Percentiles rank a stretch among this genome's conserved stretches.
phyloP scores from a whole-genome alignment of 2,797 vertebrate species.

The Euthynnus affinis region DNA sequence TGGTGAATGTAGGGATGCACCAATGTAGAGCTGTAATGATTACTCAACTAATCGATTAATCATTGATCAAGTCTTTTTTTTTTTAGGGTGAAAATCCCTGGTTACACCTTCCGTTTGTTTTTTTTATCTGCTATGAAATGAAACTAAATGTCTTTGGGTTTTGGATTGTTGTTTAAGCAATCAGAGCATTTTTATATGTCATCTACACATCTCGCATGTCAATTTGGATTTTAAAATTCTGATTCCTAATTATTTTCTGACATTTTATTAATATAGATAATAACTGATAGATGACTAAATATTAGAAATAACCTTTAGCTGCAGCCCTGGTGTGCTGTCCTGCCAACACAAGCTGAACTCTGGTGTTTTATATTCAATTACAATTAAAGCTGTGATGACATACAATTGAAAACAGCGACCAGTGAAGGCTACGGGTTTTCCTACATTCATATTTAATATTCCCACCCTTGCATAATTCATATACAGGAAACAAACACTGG shows the following conservation, averaged over 20 bases:
- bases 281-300: not conserved
- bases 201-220: not conserved
- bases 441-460: conserved; percentile 48
- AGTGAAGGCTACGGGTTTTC: not conserved
- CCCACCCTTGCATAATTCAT: conserved; percentile 51
- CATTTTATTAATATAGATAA: not conserved
- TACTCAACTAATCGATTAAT: too few species aligned
- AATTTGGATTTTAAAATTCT: not conserved
- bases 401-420: not conserved
- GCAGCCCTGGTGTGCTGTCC: not conserved
- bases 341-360: not conserved
- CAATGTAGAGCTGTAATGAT: too few species aligned
- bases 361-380: not conserved
- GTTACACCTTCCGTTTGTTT: too few species aligned
- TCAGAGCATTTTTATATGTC: too few species aligned
- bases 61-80: not conserved
- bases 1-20: not conserved
- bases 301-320: not conserved
- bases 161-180: not conserved
- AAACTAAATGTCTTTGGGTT: not conserved
- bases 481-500: not conserved
- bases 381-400: not conserved
- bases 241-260: not conserved
- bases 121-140: not conserved
- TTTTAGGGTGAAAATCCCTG: too few species aligned